phyloP scores from a whole-genome alignment of 2,797 vertebrate genomes.

The Coracias cyanogaster region DNA sequence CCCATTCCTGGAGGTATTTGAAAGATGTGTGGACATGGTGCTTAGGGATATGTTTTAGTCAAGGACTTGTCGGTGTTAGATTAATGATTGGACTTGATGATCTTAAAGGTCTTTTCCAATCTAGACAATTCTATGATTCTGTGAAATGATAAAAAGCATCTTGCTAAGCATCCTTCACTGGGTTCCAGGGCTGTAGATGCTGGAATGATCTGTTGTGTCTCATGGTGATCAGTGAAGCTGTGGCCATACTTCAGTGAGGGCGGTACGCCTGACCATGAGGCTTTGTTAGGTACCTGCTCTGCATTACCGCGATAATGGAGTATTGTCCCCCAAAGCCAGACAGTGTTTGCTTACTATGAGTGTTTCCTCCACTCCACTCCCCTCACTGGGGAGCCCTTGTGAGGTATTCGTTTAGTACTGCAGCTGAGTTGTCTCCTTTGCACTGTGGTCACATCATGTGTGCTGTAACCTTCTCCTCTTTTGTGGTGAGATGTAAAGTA shows the following conservation, averaged over 20 bases:
- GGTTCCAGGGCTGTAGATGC: neutral
- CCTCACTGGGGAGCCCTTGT: neutral
- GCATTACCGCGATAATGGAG: neutral
- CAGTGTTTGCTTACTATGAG: neutral
- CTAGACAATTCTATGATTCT: too few relatives aligned
- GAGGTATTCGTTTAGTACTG: neutral
- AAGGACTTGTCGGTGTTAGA: too few relatives aligned
- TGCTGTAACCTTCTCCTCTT: neutral
- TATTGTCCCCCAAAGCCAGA: neutral
- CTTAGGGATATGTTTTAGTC: too few relatives aligned
- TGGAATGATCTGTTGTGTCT: neutral
- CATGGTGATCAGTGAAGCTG: neutral
- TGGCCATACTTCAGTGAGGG: neutral
- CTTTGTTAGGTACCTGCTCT: neutral
- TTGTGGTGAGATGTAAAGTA: constrained; percentile 34
- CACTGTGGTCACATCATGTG: fast-evolving
- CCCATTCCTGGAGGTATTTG: too few relatives aligned
- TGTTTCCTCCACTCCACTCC: neutral
- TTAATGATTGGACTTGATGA: too few relatives aligned
- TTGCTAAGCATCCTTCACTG: neutral
- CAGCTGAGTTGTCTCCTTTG: neutral
- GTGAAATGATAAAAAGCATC: neutral
- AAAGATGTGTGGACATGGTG: too few relatives aligned
- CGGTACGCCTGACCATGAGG: neutral
- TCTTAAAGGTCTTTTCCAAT: too few relatives aligned